Evolutionary conservation across 1,140 invertebrate species (phyloP).

Genomic region (Orussus abietinus): DNA sequence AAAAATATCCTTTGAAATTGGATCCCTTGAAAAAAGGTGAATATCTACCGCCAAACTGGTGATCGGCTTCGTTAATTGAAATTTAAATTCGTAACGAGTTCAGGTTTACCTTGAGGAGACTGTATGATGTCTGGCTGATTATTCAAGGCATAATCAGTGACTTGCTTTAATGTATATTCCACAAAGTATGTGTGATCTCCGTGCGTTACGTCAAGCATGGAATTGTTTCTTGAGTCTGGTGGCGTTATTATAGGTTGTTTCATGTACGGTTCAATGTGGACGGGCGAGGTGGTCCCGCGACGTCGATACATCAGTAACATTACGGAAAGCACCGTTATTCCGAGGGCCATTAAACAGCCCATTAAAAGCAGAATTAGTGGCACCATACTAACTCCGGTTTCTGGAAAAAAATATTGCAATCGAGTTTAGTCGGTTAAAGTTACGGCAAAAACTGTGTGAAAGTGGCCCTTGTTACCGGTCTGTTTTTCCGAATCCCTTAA

Average conservation of each 20-base stretch:
- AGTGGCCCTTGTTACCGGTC: slow-evolving; percentile 67
- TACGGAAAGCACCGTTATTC: slow-evolving; percentile 60
- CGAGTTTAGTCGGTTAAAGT: too few relatives aligned
- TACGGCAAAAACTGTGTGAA: slow-evolving; percentile 15
- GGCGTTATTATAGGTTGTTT: slow-evolving; percentile 58
- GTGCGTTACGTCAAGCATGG: slow-evolving; percentile 53
- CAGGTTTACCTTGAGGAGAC: slow-evolving; percentile 50
- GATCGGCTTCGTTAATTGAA: slow-evolving; percentile 9
- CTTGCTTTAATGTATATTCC: slow-evolving; percentile 54
- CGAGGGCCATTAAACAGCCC: slow-evolving; percentile 60
- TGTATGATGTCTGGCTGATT: slow-evolving; percentile 58
- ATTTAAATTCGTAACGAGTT: slow-evolving; percentile 1
- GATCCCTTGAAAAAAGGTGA: too few relatives aligned
- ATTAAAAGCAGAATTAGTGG: slow-evolving; percentile 60
- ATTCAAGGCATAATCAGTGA: slow-evolving; percentile 48
- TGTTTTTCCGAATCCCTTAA: slow-evolving; percentile 83
- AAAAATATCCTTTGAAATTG: slow-evolving; percentile 17
- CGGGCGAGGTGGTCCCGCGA: slow-evolving; percentile 49
- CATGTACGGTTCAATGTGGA: slow-evolving; percentile 53
- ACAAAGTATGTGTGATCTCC: slow-evolving; percentile 57
- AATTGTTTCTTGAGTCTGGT: slow-evolving; percentile 51
- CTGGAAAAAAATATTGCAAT: too few relatives aligned
- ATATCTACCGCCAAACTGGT: too few relatives aligned
- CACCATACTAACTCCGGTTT: slow-evolving; percentile 59
- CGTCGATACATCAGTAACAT: slow-evolving; percentile 55